A percentile compares a stretch with the other conserved stretches of the same genome.
Evolutionary conservation across 2,888 invertebrate species (phyloP).

Genomic region (Sphecodes monilicornis): DNA sequence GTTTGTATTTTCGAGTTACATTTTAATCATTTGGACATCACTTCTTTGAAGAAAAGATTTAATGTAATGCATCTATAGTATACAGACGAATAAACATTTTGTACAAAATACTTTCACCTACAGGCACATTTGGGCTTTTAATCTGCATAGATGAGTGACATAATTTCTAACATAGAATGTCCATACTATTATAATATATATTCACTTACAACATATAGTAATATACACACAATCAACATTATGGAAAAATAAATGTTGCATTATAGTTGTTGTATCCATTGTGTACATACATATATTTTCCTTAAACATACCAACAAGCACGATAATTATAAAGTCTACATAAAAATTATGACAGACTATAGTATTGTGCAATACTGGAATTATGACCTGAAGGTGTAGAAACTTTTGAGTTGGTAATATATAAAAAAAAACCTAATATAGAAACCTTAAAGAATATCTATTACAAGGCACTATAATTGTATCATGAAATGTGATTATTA

Average conservation of each 20-base stretch:
- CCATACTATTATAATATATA: slow-evolving; percentile 15
- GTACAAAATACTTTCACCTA: slow-evolving; percentile 19
- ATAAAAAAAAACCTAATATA: not conserved
- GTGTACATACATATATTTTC: slow-evolving; percentile 3
- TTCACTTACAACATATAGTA: slow-evolving; percentile 1
- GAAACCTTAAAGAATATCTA: not conserved
- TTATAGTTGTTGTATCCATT: slow-evolving; percentile 12
- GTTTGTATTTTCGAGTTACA: slow-evolving; percentile 18
- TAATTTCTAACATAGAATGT: slow-evolving; percentile 20
- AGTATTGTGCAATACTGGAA: slow-evolving; percentile 18
- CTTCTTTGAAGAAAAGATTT: not conserved
- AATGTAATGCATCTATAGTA: not conserved
- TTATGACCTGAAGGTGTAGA: slow-evolving; percentile 7
- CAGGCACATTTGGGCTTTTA: slow-evolving; percentile 8
- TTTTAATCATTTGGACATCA: not conserved
- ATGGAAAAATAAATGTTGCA: slow-evolving; percentile 40
- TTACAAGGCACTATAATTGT: slow-evolving; percentile 42
- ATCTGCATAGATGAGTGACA: not conserved
- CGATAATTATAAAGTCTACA: slow-evolving; percentile 10
- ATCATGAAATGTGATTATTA: not conserved
- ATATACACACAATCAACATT: slow-evolving; percentile 21
- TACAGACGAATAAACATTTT: slow-evolving; percentile 14
- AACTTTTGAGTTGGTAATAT: slow-evolving; percentile 9
- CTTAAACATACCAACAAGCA: not conserved
- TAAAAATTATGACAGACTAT: slow-evolving; percentile 5